Conservation (phyloP, 2,113 vertebrate genomes). For the Petaurus breviceps region DNA sequence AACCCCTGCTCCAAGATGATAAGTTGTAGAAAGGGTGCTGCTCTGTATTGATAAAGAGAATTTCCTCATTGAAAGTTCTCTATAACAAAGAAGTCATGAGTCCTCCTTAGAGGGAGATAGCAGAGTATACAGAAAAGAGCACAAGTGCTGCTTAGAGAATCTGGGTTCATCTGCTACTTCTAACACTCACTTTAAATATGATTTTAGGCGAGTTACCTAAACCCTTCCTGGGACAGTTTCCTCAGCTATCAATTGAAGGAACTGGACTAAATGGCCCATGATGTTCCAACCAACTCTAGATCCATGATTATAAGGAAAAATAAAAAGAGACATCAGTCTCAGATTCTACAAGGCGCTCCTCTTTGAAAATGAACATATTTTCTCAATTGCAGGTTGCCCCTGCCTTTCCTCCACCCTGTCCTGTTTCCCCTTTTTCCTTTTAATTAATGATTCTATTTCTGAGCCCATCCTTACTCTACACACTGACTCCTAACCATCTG, state of each 20-base stretch:
- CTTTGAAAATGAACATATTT: not conserved
- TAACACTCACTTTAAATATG: no score
- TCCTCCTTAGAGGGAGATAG: not conserved
- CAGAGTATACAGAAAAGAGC: not conserved
- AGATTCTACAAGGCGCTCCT: not conserved
- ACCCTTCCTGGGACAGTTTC: not conserved
- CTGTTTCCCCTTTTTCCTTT: not conserved
- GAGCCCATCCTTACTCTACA: not conserved
- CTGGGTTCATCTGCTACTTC: not conserved
- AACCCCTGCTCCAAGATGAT: not conserved
- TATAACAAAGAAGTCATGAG: not conserved
- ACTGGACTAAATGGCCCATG: not conserved
- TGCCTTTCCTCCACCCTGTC: not conserved
- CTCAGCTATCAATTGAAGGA: not conserved
- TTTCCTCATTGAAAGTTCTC: not conserved
- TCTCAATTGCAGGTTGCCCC: not conserved
- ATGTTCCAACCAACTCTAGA: not conserved
- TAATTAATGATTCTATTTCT: not conserved
- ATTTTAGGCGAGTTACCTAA: no score
- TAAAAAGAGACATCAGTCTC: not conserved
- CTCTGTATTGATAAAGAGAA: not conserved
- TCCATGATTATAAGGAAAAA: not conserved
- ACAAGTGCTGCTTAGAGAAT: not conserved
- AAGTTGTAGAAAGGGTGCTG: not conserved
- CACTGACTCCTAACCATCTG: not conserved